Percentiles rank a stretch among this genome's conserved stretches.
phyloP scores from a whole-genome alignment of 2,888 invertebrate genomes.

The Pterostichus madidus region DNA sequence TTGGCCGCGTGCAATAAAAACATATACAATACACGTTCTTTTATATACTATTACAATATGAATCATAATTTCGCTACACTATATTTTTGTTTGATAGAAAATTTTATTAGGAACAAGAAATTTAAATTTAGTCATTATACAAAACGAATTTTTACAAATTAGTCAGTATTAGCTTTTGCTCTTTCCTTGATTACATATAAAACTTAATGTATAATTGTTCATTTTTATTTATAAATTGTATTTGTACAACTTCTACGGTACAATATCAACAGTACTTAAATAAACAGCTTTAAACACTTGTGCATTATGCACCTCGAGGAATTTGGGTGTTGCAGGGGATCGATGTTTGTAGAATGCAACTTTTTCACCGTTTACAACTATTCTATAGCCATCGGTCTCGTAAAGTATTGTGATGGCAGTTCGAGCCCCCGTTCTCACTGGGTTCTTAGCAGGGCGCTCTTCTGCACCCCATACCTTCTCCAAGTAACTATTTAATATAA shows the following conservation, averaged over 20 bases:
- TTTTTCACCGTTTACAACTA: constrained; percentile 9
- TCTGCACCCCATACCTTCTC: constrained; percentile 15
- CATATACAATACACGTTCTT: no score
- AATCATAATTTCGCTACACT: no score
- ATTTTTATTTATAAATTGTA: no score
- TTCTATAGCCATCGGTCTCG: background rate
- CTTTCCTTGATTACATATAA: no score
- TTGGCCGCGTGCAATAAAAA: no score
- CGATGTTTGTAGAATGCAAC: constrained; percentile 32
- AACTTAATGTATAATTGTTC: no score
- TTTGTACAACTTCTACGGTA: constrained; percentile 21
- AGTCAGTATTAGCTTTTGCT: no score
- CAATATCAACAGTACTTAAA: constrained; percentile 21
- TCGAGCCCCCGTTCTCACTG: background rate
- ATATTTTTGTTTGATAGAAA: no score
- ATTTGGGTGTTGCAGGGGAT: background rate
- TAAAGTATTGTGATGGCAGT: background rate
- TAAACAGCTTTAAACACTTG: constrained; percentile 32
- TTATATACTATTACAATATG: no score
- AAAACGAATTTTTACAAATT: no score
- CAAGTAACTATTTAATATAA: constrained; percentile 12
- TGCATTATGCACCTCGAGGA: constrained; percentile 3
- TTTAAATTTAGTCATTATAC: no score
- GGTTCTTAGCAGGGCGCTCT: constrained; percentile 17
- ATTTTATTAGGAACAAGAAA: no score